These are phyloP conservation scores for Aphelenchoides avenae DNA, from an alignment of 1,140 invertebrate species.

Conservation along the genomic window DNA sequence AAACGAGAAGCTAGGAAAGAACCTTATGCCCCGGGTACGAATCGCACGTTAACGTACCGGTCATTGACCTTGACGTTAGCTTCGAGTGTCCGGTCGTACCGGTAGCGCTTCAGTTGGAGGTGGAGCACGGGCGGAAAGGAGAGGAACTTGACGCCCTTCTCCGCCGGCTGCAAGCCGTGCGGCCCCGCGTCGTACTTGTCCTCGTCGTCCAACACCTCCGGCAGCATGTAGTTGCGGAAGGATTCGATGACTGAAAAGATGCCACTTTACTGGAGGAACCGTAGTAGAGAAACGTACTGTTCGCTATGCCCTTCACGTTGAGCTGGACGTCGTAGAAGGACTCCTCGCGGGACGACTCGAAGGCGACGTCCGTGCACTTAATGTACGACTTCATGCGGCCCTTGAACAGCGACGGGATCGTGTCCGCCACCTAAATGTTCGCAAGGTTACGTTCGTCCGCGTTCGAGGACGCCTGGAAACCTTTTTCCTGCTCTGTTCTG, in stretches of 20 bases:
- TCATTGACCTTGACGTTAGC: conserved; percentile 99
- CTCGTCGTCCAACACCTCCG: conserved; percentile 92
- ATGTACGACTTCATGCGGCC: conserved; percentile 97
- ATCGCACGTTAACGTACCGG: too few species aligned
- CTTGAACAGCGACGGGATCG: conserved; percentile 87
- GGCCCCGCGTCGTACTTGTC: conserved; percentile 98
- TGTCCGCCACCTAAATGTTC: conserved; percentile 47
- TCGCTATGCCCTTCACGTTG: conserved; percentile 97
- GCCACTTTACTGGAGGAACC: too few species aligned
- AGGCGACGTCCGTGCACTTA: conserved; percentile 91
- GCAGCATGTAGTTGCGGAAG: conserved; percentile 92
- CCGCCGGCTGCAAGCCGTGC: conserved; percentile 81
- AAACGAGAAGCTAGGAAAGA: too few species aligned
- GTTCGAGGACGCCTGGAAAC: too few species aligned
- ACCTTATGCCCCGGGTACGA: too few species aligned
- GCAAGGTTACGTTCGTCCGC: too few species aligned
- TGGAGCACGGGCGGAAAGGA: conserved; percentile 95
- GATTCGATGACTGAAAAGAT: conserved; percentile 88
- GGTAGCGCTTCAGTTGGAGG: conserved; percentile 95
- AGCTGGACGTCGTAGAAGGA: conserved; percentile 99
- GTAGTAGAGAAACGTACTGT: conserved; percentile 84
- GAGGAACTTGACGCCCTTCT: conserved; percentile 95
- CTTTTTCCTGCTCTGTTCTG: too few species aligned
- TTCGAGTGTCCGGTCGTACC: conserved; percentile 92
- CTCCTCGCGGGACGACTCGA: conserved; percentile 87